phyloP scores from a whole-genome alignment of 2,888 invertebrate genomes.

The Asteroscopus sphinx region DNA sequence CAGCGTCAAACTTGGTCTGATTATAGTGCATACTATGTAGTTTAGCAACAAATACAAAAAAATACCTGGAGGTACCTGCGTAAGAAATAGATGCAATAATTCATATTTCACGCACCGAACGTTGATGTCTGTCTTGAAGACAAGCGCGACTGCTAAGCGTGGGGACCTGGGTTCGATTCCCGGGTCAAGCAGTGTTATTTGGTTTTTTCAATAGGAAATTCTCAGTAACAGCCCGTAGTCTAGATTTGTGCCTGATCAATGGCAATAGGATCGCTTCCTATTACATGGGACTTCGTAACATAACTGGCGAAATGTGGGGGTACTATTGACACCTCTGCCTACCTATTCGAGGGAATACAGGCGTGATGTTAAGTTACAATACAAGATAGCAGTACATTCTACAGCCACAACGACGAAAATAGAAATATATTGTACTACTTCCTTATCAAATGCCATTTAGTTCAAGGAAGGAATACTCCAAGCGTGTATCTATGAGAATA shows the following conservation, averaged over 20 bases:
- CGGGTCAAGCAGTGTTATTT: not conserved
- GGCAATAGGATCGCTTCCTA: not conserved
- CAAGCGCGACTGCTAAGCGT: not conserved
- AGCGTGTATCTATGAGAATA: slow-evolving; percentile 14
- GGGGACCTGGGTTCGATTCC: too few species aligned
- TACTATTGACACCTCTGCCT: too few species aligned
- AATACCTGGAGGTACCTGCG: too few species aligned
- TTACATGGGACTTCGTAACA: not conserved
- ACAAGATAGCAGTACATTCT: slow-evolving; percentile 1
- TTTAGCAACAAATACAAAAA: too few species aligned
- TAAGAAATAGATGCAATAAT: too few species aligned
- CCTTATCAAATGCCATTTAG: slow-evolving; percentile 40
- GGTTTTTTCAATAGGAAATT: not conserved
- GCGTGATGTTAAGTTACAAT: not conserved
- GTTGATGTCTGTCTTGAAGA: not conserved
- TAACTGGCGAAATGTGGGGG: not conserved
- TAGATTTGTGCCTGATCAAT: not conserved
- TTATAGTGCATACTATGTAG: too few species aligned
- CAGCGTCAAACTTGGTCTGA: too few species aligned
- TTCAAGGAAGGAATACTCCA: not conserved
- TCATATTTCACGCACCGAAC: too few species aligned
- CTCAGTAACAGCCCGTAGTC: too few species aligned
- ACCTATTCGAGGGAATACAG: too few species aligned
- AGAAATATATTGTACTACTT: slow-evolving; percentile 10
- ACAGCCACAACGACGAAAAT: slow-evolving; percentile 4